Conservation (phyloP, 2,888 invertebrate genomes). For the Herminia tarsipennalis region DNA sequence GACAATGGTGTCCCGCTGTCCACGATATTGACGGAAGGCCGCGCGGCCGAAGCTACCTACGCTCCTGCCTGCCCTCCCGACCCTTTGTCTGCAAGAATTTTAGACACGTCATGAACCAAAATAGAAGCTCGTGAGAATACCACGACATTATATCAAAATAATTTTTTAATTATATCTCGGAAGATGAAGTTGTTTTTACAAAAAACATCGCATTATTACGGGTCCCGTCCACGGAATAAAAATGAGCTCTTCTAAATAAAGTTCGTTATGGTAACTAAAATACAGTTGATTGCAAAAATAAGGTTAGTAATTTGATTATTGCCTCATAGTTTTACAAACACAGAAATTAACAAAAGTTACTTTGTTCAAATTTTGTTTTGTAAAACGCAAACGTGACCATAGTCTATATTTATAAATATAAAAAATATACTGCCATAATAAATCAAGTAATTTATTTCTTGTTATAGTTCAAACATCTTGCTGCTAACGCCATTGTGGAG, state of each 20-base stretch:
- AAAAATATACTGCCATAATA: constrained; percentile 51
- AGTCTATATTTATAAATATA: constrained; percentile 38
- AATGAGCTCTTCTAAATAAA: neutral
- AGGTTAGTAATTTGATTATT: constrained; percentile 15
- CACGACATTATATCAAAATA: constrained; percentile 63
- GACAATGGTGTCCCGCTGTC: constrained; percentile 85
- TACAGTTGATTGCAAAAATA: neutral
- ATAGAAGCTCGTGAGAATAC: constrained; percentile 72
- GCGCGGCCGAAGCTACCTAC: constrained; percentile 72
- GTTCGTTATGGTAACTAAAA: neutral
- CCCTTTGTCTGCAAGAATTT: constrained; percentile 76
- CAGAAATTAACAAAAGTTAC: constrained; percentile 8
- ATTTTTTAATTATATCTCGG: constrained; percentile 62
- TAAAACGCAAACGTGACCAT: constrained; percentile 32
- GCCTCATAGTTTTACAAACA: constrained; percentile 4
- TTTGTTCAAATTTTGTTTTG: constrained; percentile 26
- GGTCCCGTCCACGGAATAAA: neutral
- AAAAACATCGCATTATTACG: neutral
- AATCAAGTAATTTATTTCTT: constrained; percentile 45
- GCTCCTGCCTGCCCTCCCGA: constrained; percentile 65
- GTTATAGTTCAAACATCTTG: constrained; percentile 53
- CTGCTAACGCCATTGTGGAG: constrained; percentile 47
- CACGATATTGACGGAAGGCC: constrained; percentile 79
- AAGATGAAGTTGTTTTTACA: constrained; percentile 45
- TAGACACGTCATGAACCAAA: constrained; percentile 73